Conservation (phyloP, 2,113 vertebrate genomes). For the Petrocephalus microphthalmus region DNA sequence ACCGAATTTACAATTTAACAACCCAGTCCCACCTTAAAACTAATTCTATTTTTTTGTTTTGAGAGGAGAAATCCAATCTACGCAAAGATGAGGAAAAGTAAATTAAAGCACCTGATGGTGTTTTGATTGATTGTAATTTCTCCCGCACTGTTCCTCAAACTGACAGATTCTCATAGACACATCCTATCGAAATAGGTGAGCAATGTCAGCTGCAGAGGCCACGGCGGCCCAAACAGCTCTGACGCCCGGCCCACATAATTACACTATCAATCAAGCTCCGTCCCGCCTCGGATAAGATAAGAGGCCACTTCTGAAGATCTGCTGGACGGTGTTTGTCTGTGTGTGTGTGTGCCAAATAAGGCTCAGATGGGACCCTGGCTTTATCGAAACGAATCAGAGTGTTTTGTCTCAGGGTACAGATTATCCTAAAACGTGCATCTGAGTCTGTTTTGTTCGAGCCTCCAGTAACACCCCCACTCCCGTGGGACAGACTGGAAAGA, state of each 20-base stretch:
- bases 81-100: not conserved
- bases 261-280: constrained; percentile 42
- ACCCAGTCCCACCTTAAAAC: not conserved
- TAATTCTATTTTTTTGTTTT: not conserved
- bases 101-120: not conserved
- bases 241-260: constrained; percentile 41
- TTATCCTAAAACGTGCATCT: not conserved
- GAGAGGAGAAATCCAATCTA: not conserved
- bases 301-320: constrained; percentile 22
- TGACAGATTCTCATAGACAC: constrained; percentile 7
- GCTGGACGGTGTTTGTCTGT: not conserved
- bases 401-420: not conserved
- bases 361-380: not conserved
- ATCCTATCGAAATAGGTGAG: constrained; percentile 5
- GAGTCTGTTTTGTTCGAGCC: not conserved
- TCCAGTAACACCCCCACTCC: not conserved
- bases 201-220: constrained; percentile 2
- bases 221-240: not conserved
- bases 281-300: constrained; percentile 32
- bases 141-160: not conserved
- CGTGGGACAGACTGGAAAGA: not conserved
- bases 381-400: not conserved
- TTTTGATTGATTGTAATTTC: constrained; percentile 18
- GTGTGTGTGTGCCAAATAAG: not conserved
- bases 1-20: not conserved